phyloP scores from a whole-genome alignment of 2,797 vertebrate genomes.

The Sorex maritimensis region DNA sequence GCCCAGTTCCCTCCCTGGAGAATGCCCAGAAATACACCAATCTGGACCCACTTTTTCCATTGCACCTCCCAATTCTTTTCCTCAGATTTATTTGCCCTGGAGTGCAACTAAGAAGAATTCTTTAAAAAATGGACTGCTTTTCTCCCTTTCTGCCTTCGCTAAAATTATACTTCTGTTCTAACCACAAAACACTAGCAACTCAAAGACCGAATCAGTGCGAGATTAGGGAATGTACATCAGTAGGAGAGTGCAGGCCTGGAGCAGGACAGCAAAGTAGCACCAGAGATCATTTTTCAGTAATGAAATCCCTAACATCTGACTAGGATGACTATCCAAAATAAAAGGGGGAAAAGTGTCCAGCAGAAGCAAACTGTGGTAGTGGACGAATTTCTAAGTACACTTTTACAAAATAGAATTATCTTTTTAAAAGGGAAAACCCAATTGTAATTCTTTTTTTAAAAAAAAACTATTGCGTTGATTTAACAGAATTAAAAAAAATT shows the following conservation, averaged over 20 bases:
- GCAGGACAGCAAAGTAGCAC: background rate
- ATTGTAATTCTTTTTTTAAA: background rate
- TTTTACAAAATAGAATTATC: constrained; percentile 9
- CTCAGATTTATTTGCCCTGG: constrained; percentile 72
- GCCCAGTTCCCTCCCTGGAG: too few species aligned
- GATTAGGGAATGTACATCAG: constrained; percentile 9
- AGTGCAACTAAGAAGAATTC: constrained; percentile 64
- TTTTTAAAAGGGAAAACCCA: constrained; percentile 8
- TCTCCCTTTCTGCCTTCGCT: constrained; percentile 57
- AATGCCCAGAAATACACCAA: too few species aligned
- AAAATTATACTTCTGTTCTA: constrained; percentile 66
- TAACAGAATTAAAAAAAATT: too few species aligned
- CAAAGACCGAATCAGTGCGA: constrained; percentile 57
- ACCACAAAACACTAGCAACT: constrained; percentile 72
- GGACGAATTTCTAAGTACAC: constrained; percentile 20
- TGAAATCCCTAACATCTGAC: background rate
- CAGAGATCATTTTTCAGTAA: background rate
- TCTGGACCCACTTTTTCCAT: constrained; percentile 6
- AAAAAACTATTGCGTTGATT: too few species aligned
- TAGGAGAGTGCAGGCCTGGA: background rate
- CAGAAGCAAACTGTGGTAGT: background rate
- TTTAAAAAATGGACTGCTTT: constrained; percentile 63
- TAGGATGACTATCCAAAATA: too few species aligned
- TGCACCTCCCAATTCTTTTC: constrained; percentile 31
- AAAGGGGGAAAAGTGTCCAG: background rate